Evolutionary conservation across 2,797 vertebrate genomes (phyloP), one percentile per base, ranked within the genome.

Genomic region (Crocidura indochinensis): DNA sequence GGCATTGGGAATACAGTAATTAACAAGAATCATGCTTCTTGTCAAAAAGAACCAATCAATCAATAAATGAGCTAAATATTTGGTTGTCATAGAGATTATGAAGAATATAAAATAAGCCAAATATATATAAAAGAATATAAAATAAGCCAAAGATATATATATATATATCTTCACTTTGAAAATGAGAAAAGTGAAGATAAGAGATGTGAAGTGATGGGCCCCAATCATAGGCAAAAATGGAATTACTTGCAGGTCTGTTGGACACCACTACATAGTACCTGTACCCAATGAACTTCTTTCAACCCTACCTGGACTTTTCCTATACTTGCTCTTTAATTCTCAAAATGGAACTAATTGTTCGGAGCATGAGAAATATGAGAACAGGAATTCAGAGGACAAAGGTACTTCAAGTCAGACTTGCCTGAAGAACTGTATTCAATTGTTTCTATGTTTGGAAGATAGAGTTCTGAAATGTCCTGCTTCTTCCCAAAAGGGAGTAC

Each of bases 381-480:
- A n/a, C 46, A 88, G 15, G 38, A 76, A 47, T n/a, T 80, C 69
- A 81, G 69, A 80, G 14, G 6, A 26, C 29, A 85, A 92, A 81
- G 8, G 6, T 6, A 60, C 38, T 82, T 84, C 5, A 77, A 44
- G 12, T 84, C 81, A 89, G 87, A 91, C 69, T 81, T 77, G 44
- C 53, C 62, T 74, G 19, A 80, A 86, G 47, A 75, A 87, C 56
- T 69, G 56, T 26, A 76, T 80, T 71, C 74, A 73, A 17, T 22
- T 87, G 73, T 82, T 93, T 94, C 84, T 87, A 53, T 91, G 69
- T 87, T 90, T 75, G 72, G 79, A 93, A 84, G 47, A 75, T 64
- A 27, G 15, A 29, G 87, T 93, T 89, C 89, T 78, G 87, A 89
- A 89, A 94, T 84, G 78, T 80, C 10, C 67, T 53, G 68, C 82